Base-by-base conservation (phyloP, 1,140 invertebrate species). In the Macrotrachela quadricornifera region DNA sequence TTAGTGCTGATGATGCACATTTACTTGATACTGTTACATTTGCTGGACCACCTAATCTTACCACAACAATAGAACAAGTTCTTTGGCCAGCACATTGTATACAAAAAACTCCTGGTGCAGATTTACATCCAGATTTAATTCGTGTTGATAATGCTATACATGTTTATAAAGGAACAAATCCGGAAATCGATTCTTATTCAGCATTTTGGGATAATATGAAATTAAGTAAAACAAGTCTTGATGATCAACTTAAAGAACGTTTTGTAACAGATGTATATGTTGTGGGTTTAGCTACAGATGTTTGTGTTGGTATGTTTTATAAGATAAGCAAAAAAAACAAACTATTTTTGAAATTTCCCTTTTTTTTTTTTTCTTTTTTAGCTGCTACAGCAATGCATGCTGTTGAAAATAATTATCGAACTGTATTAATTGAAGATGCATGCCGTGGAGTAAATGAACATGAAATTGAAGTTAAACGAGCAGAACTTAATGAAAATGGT, bases 151-250 rank as follows among this genome's bases (percentile, higher is more conserved):
- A 79, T 54, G 79, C 80, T 15, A 76, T 83, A 21, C 81, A 83
- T 67, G 79, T 92, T 41, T 82, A 86, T 66, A 95, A 94, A 71
- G 88, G 91, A 15, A 86, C 82, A 4, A 83, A 91, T 67, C 79
- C 87, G 0, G 83, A 90, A 57, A 82, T 94, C 11, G 91, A 96
- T 64, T 90, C 85, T 1, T 96, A 96, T 69, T 94, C 87, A 0
- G 91, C 90, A 14, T 96, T 97, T 72, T 91, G 82, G 81, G 90
- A 96, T 69, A 95, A 95, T 71, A 82, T 84, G 41, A 85, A 85
- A 66, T 66, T 85, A 36, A 81, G 80, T 1, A 78, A 87, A 60
- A 95, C 88, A 6, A 80, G 80, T 16, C 69, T 96, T n/a, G 77
- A 78, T 56, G 74, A 76, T 1, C 79, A 90, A 63, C 71, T 97